Evolutionary conservation across 2,888 invertebrate species (phyloP), one percentile per base, ranked within the genome.

Genomic region (Dicranocentrus wangi): DNA sequence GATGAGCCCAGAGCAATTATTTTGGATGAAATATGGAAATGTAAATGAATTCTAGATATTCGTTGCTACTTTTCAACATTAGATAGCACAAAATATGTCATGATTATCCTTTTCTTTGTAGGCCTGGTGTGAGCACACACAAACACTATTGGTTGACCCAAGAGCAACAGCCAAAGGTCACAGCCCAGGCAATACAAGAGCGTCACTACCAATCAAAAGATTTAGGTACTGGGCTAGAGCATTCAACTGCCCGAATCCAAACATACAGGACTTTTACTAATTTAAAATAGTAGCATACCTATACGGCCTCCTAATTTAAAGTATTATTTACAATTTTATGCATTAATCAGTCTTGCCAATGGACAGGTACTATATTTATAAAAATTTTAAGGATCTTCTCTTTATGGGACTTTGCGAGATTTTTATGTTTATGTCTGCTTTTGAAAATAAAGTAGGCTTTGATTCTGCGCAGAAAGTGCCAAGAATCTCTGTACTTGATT

Each of bases 11-110:
- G 68, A 80, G n/a, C 65, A 80, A 19, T 47, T 80, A n/a, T 80
- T 80, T 47, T 80, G 72, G 72, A 80, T 80, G 80, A 80, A 80
- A 80, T 80, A 80, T 53, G 80, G 80, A 39, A 80, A 80, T 39
- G 80, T 80, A 58, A 71, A 15, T 42, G 2, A n/a, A 69, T 53
- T 13, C 28, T 32, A 21, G n/a, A n/a, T n/a, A n/a, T n/a, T n/a
- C n/a, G n/a, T n/a, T n/a, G n/a, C n/a, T n/a, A n/a, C n/a, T 61
- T n/a, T 51, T 19, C 68, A 68, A 47, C 19, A 43, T 65, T 10
- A 43, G n/a, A n/a, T 63, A 32, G 15, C 2, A 19, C n/a, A 43
- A 15, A 19, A 43, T 43, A 3, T 43, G 17, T 17, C 17, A 53
- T 15, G 17, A 7, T 15, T 19, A 58, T 23, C 19, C 10, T 23